Percentiles rank a stretch among this genome's conserved stretches.
Conservation (phyloP, 2,113 vertebrate genomes). For the Perca flavescens region DNA sequence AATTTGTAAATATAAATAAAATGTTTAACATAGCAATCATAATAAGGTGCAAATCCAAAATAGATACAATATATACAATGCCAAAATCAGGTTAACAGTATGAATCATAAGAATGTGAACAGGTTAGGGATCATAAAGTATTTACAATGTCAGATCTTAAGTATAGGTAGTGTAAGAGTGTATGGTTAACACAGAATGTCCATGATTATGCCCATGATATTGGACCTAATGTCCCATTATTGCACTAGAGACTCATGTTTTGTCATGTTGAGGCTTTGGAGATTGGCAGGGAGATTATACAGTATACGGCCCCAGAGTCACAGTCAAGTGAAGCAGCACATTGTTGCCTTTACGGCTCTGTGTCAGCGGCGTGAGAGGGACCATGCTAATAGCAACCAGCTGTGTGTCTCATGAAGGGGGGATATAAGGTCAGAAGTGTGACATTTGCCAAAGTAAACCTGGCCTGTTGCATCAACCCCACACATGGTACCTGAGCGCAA, state of each 20-base stretch:
- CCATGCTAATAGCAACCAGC: slow-evolving; percentile 73
- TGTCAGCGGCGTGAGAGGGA: slow-evolving; percentile 37
- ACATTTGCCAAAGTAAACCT: slow-evolving; percentile 77
- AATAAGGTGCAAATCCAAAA: background rate
- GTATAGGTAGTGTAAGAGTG: background rate
- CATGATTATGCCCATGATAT: background rate
- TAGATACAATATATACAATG: background rate
- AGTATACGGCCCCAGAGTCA: slow-evolving; percentile 11
- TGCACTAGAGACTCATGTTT: background rate
- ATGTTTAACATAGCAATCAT: background rate
- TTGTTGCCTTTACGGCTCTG: slow-evolving; percentile 44
- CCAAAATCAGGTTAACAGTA: background rate
- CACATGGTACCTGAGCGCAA: slow-evolving; percentile 36
- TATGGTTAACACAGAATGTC: background rate
- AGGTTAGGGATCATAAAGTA: background rate
- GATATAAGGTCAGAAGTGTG: slow-evolving; percentile 71
- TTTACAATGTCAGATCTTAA: background rate
- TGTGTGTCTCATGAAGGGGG: slow-evolving; percentile 64
- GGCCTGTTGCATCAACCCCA: slow-evolving; percentile 56
- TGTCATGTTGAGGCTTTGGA: slow-evolving; percentile 24
- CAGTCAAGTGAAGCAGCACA: slow-evolving; percentile 41
- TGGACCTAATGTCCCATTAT: background rate
- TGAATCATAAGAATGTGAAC: background rate
- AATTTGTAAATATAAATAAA: too few relatives aligned
- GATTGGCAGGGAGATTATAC: slow-evolving; percentile 24